phyloP scores from a whole-genome alignment of 2,797 vertebrate genomes.

The Artibeus jamaicensis region DNA sequence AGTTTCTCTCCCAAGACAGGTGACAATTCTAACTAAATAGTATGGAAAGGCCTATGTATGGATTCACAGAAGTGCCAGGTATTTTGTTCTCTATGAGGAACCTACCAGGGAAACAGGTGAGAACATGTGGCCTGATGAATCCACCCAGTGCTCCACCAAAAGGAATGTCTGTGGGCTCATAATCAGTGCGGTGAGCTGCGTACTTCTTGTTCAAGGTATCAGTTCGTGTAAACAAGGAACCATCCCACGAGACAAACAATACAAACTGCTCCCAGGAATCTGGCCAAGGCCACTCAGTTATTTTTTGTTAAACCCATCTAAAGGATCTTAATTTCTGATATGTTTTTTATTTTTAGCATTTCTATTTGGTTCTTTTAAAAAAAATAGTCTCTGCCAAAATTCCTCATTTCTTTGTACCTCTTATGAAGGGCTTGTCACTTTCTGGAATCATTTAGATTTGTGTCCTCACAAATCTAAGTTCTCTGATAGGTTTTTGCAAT shows the following conservation, averaged over 20 bases:
- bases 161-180: neutral
- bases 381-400: neutral
- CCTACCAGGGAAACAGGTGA: neutral
- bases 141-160: neutral
- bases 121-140: neutral
- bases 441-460: neutral
- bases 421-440: neutral
- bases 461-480: neutral
- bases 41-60: neutral
- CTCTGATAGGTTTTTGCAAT: neutral
- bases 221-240: neutral
- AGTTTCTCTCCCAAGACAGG: neutral
- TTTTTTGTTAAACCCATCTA: neutral
- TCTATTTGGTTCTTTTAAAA: neutral
- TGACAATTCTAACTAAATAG: neutral
- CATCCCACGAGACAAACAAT: neutral
- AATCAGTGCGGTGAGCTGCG: neutral
- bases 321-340: conserved; percentile 1
- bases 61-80: neutral
- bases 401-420: neutral
- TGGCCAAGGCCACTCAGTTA: neutral
- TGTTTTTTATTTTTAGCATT: conserved; percentile 15
- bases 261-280: neutral
- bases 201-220: neutral
- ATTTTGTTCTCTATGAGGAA: conserved; percentile 20